Percentiles rank a stretch among this genome's conserved stretches.
Conservation (phyloP, 2,888 invertebrate genomes). For the Sturmia bella region DNA sequence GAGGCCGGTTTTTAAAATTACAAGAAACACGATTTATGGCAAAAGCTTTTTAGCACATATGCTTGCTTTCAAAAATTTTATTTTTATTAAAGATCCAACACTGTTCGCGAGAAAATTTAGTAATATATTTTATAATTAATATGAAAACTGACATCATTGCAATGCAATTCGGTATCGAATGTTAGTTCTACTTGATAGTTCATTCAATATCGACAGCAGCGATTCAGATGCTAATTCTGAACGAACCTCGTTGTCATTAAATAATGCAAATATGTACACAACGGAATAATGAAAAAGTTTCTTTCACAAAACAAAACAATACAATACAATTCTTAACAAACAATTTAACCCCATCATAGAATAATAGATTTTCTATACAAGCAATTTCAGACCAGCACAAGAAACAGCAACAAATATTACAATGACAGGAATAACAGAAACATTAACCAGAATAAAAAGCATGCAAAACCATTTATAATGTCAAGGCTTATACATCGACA, state of each 20-base stretch:
- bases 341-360: constrained; percentile 54
- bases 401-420: constrained; percentile 25
- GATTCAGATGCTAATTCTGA: not conserved
- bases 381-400: constrained; percentile 37
- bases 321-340: constrained; percentile 49
- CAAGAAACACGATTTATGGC: no score
- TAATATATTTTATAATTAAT: no score
- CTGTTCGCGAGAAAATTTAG: no score
- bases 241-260: constrained; percentile 1
- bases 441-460: constrained; percentile 35
- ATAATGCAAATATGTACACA: not conserved
- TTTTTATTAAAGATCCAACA: no score
- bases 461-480: constrained; percentile 41
- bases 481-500: constrained; percentile 35
- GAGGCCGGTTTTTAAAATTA: no score
- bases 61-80: no score
- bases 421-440: constrained; percentile 29
- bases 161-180: no score
- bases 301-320: constrained; percentile 20
- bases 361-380: constrained; percentile 49
- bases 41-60: no score
- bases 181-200: no score
- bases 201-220: no score
- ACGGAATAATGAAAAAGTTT: constrained; percentile 17
- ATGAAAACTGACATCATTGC: no score